A percentile compares a stretch with the other conserved stretches of the same genome.
phyloP scores from a whole-genome alignment of 2,113 vertebrate genomes.

The Anhinga anhinga region DNA sequence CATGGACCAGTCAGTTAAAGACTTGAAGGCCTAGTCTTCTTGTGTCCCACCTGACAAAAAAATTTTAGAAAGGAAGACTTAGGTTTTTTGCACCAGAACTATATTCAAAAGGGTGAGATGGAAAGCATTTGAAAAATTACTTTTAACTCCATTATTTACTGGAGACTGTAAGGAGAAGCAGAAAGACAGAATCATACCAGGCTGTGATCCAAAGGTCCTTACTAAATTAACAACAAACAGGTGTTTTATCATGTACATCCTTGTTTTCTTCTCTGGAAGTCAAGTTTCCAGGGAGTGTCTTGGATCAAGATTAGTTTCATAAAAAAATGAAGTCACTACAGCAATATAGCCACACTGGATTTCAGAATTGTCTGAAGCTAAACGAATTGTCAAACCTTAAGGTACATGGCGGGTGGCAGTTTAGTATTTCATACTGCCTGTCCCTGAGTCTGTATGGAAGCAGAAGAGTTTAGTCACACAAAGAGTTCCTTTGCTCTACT shows the following conservation, averaged over 20 bases:
- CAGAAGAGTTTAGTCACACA: neutral
- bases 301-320: neutral
- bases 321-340: neutral
- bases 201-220: neutral
- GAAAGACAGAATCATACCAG: neutral
- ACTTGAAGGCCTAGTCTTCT: neutral
- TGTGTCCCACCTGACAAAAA: neutral
- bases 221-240: slow-evolving; percentile 19
- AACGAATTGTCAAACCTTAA: neutral
- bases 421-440: neutral
- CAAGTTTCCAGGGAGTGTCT: slow-evolving; percentile 15
- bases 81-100: neutral
- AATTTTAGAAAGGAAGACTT: neutral
- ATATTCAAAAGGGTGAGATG: neutral
- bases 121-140: slow-evolving; percentile 1
- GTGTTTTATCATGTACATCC: neutral
- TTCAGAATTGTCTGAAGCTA: neutral
- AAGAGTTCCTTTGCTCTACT: neutral
- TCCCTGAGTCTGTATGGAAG: neutral
- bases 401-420: neutral
- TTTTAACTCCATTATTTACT: neutral
- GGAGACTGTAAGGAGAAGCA: neutral
- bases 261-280: neutral
- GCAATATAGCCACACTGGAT: neutral
- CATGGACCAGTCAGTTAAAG: neutral